Evolutionary conservation across 2,888 invertebrate genomes (phyloP), one percentile per base, ranked within the genome.

Genomic region (Druceiella hillmani): DNA sequence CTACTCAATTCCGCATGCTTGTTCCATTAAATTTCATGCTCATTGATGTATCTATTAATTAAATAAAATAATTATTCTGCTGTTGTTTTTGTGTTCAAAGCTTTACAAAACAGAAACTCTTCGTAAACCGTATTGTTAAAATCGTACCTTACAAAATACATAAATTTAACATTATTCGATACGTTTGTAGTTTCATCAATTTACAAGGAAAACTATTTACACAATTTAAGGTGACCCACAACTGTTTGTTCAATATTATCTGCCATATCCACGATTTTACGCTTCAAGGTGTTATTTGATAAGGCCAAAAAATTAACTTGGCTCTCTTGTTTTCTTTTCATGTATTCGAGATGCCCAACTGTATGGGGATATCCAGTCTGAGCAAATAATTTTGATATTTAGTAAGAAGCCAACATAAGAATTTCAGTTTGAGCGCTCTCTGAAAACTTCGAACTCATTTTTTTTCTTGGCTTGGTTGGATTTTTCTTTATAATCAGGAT

Each of bases 231-330:
- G 6, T 32, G 5, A 20, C 17, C 11, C 10, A 32, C 17, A n/a
- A 32, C 17, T 32, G 15, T 15, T 16, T 32, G 9, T 32, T 32
- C 29, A 29, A 29, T 29, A n/a, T 29, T 16, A 29, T 4, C 13
- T 12, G 29, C 5, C n/a, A 12, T 15, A 20, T 33, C 22, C 22
- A 3, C 20, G 24, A 33, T 33, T 13, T 24, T 17, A 10, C 10
- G 22, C 20, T 34, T 34, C 6, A 34, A 25, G 15, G 26, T 34
- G 34, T 26, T 26, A 26, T 34, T 34, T 9, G 34, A 34, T 26
- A 34, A 26, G 15, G 34, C 25, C 27, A 25, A 26, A 13, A 16
- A n/a, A 32, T 9, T 32, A 17, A 32, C 16, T 24, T 12, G 34
- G 26, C 12, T 34, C 27, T 25, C 13, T 27, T 34, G 33, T 33